These are phyloP conservation scores for Callinectes sapidus DNA, from an alignment of 2,888 invertebrate species.

Conservation along the genomic window DNA sequence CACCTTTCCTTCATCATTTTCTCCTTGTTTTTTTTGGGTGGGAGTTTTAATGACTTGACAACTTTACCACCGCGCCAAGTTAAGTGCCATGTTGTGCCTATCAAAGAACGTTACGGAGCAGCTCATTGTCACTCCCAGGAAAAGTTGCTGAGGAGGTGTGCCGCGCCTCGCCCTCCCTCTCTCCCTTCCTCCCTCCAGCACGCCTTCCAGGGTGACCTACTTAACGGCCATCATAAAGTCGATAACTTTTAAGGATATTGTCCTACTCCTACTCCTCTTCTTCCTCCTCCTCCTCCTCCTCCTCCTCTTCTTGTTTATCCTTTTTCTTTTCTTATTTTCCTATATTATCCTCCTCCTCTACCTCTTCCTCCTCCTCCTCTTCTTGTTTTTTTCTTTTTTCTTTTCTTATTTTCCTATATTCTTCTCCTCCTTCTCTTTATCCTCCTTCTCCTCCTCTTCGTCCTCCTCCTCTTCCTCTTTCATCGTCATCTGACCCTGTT, in stretches of 20 bases:
- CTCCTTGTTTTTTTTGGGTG: too few species aligned
- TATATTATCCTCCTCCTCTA: too few species aligned
- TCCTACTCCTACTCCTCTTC: not conserved
- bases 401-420: too few species aligned
- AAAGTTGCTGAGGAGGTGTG: not conserved
- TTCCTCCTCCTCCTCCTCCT: not conserved
- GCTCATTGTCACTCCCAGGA: not conserved
- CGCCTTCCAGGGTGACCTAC: not conserved
- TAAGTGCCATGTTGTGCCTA: not conserved
- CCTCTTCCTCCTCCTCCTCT: not conserved
- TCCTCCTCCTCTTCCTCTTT: not conserved
- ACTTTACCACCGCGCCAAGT: too few species aligned
- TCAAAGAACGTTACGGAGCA: not conserved
- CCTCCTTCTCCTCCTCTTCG: not conserved
- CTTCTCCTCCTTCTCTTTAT: too few species aligned
- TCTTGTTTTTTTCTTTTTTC: not conserved
- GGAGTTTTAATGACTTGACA: too few species aligned
- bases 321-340: too few species aligned
- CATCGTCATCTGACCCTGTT: not conserved
- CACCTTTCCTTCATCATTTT: too few species aligned
- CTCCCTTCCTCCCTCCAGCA: not conserved
- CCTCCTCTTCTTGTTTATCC: too few species aligned
- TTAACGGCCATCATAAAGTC: not conserved
- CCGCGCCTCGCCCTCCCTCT: not conserved
- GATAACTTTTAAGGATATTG: not conserved